Percentiles rank a stretch among this genome's conserved stretches.
These are phyloP conservation scores for Sebastes schlegelii DNA, from an alignment of 2,113 vertebrate species.

Conservation along the genomic window DNA sequence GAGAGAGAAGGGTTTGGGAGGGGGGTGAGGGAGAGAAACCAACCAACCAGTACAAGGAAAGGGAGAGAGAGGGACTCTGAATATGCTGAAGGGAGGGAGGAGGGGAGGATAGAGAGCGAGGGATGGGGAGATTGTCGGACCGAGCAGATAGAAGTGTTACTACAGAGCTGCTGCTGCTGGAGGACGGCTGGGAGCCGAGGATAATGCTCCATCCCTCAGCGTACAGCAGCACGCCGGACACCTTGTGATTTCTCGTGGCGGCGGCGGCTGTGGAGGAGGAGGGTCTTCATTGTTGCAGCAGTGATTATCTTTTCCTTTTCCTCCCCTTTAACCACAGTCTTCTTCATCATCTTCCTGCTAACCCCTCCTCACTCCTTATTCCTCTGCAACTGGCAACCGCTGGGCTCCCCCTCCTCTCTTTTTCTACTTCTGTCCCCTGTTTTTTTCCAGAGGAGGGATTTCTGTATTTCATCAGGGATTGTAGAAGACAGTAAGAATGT, in stretches of 20 bases:
- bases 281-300: conserved; percentile 62
- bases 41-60: conserved; percentile 77
- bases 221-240: conserved; percentile 58
- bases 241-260: conserved; percentile 60
- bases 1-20: conserved; percentile 41
- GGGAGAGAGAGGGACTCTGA: conserved; percentile 60
- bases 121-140: conserved; percentile 74
- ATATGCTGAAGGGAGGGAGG: conserved; percentile 63
- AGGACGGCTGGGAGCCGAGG: conserved; percentile 72
- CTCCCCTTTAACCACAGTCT: conserved; percentile 39
- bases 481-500: conserved; percentile 80
- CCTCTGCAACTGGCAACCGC: conserved; percentile 70
- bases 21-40: conserved; percentile 47
- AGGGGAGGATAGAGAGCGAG: conserved; percentile 60
- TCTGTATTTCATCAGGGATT: conserved; percentile 76
- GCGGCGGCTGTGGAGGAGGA: conserved; percentile 24
- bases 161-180: conserved; percentile 81
- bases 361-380: conserved; percentile 63
- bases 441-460: conserved; percentile 76
- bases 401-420: conserved; percentile 52
- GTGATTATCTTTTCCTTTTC: conserved; percentile 55
- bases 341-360: conserved; percentile 54
- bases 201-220: conserved; percentile 77
- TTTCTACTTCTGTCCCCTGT: conserved; percentile 57
- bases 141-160: conserved; percentile 83